These are phyloP conservation scores for Tachuris rubrigastra DNA, from an alignment of 2,113 vertebrate genomes.

Conservation along the genomic window DNA sequence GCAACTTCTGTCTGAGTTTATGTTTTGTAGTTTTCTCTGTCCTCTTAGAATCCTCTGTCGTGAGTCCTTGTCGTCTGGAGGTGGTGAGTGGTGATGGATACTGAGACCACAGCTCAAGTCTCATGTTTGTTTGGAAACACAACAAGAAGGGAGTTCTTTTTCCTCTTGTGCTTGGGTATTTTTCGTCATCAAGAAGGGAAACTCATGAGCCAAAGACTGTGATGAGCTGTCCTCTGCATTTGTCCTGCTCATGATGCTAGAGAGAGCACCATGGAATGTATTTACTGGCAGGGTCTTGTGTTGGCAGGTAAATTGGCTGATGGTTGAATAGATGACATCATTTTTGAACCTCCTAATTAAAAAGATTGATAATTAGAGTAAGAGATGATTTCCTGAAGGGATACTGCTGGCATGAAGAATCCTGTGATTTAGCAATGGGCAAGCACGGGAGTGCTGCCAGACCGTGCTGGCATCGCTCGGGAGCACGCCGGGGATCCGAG, in stretches of 20 bases:
- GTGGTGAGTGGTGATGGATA: not conserved
- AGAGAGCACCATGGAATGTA: not conserved
- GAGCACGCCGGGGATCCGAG: not conserved
- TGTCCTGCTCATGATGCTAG: not conserved
- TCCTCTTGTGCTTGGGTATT: not conserved
- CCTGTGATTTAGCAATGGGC: not conserved
- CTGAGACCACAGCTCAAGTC: not conserved
- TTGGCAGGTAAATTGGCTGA: not conserved
- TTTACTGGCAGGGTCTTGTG: not conserved
- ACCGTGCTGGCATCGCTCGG: not conserved
- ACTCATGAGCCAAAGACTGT: not conserved
- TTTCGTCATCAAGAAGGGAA: not conserved
- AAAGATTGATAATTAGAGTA: constrained; percentile 8
- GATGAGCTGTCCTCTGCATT: not conserved
- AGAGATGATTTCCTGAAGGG: not conserved
- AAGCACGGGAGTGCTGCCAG: not conserved
- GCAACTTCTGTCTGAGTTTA: not conserved
- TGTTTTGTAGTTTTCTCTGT: not conserved
- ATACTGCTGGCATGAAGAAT: not conserved
- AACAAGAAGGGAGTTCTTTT: not conserved
- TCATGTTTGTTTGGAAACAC: not conserved
- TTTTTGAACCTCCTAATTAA: constrained; percentile 1
- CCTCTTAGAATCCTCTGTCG: not conserved
- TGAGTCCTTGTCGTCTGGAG: not conserved
- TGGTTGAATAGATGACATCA: not conserved